These are phyloP conservation scores for Epinotia bilunana DNA, from an alignment of 2,888 invertebrate species.

Conservation along the genomic window DNA sequence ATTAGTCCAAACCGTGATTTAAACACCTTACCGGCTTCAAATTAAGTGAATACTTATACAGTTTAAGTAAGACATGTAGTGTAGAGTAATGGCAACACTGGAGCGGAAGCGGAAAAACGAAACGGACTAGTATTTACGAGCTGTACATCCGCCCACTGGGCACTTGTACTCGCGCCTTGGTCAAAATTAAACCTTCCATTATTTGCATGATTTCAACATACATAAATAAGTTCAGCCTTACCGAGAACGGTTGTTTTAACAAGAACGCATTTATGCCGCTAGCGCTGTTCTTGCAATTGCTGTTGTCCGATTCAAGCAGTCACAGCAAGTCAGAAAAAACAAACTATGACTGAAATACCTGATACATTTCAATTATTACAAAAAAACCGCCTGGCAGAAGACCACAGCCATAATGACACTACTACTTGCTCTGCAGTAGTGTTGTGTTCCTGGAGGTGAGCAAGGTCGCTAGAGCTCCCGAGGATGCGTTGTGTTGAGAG, in stretches of 20 bases:
- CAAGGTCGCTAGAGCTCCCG: no score
- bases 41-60: conserved; percentile 68
- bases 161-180: conserved; percentile 58
- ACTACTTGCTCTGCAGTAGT: no score
- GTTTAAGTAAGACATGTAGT: conserved; percentile 77
- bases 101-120: conserved; percentile 81
- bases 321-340: no score
- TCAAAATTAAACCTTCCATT: conserved; percentile 59
- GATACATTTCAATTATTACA: no score
- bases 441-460: no score
- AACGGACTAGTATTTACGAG: conserved; percentile 82
- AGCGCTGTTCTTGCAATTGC: background rate
- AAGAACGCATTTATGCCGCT: background rate
- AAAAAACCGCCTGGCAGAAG: no score
- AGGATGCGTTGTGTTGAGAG: no score
- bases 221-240: background rate
- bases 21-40: conserved; percentile 55
- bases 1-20: conserved; percentile 44
- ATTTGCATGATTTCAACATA: conserved; percentile 36
- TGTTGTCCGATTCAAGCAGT: background rate
- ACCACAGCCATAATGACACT: no score
- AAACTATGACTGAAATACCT: no score
- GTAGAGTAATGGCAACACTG: conserved; percentile 73
- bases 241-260: background rate
- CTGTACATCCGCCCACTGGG: conserved; percentile 75